Evolutionary conservation across 2,113 vertebrate species (phyloP).

Genomic region (Oxyruncus cristatus): DNA sequence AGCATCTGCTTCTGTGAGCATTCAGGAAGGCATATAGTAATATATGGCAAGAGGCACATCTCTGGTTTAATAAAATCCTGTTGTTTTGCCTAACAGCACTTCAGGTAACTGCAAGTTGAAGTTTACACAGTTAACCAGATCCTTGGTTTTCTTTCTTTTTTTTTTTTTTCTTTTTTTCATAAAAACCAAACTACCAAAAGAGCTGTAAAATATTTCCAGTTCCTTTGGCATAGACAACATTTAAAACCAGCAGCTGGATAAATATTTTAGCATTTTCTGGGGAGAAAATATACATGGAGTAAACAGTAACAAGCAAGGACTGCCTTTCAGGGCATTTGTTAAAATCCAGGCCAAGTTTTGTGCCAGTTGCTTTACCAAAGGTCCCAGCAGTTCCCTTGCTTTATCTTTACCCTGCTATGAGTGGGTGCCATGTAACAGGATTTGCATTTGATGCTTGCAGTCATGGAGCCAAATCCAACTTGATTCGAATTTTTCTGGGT

Average conservation of each 20-base stretch:
- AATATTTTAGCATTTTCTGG: neutral
- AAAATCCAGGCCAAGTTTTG: neutral
- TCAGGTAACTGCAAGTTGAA: neutral
- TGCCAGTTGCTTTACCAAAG: neutral
- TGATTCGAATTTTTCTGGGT: neutral
- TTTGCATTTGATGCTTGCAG: neutral
- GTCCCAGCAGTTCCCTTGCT: neutral
- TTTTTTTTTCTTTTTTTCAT: no score
- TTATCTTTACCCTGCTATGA: neutral
- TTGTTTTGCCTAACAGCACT: neutral
- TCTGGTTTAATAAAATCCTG: neutral
- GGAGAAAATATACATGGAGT: neutral
- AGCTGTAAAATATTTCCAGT: neutral
- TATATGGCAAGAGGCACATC: neutral
- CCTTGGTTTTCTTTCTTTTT: neutral
- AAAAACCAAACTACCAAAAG: neutral
- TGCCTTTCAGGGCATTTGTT: neutral
- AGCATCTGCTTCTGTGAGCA: neutral
- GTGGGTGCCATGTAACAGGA: neutral
- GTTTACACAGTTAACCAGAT: neutral
- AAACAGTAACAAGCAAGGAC: neutral
- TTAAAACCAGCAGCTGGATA: neutral
- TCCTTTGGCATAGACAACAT: neutral
- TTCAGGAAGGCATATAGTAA: neutral
- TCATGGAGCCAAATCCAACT: neutral